phyloP scores from a whole-genome alignment of 2,888 invertebrate genomes.

The Metellina segmentata region DNA sequence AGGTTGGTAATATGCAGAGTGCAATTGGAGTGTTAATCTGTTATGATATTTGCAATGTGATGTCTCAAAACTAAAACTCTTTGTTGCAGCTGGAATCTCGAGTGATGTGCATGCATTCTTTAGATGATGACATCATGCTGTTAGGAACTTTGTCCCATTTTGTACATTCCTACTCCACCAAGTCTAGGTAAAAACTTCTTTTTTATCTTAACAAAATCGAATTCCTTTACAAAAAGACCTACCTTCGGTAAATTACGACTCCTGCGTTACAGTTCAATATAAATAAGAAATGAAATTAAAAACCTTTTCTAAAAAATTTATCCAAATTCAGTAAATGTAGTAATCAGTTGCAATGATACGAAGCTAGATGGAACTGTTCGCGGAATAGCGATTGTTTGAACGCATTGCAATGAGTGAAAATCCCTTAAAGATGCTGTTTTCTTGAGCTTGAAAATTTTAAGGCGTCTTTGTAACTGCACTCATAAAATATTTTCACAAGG shows the following conservation, averaged over 20 bases:
- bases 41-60: too few relatives aligned
- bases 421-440: too few relatives aligned
- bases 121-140: constrained; percentile 80
- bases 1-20: too few relatives aligned
- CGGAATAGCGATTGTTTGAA: too few relatives aligned
- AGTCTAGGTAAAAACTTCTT: constrained; percentile 79
- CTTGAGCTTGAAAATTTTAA: too few relatives aligned
- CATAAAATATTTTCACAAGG: too few relatives aligned
- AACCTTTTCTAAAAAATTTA: neutral
- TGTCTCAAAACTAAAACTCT: neutral
- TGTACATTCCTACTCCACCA: constrained; percentile 81
- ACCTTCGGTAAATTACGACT: neutral
- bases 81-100: constrained; percentile 82
- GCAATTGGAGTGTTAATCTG: too few relatives aligned
- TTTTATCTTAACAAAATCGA: neutral
- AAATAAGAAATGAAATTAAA: neutral
- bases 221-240: neutral
- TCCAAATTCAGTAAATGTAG: neutral
- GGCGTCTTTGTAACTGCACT: too few relatives aligned
- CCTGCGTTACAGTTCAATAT: too few relatives aligned
- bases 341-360: too few relatives aligned
- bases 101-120: constrained; percentile 81
- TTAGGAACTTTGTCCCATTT: constrained; percentile 82
- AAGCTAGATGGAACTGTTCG: too few relatives aligned
- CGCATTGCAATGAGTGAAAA: too few relatives aligned